Evolutionary conservation across 2,888 invertebrate genomes (phyloP), one percentile per base, ranked within the genome.

Genomic region (Cataglyphis livida): DNA sequence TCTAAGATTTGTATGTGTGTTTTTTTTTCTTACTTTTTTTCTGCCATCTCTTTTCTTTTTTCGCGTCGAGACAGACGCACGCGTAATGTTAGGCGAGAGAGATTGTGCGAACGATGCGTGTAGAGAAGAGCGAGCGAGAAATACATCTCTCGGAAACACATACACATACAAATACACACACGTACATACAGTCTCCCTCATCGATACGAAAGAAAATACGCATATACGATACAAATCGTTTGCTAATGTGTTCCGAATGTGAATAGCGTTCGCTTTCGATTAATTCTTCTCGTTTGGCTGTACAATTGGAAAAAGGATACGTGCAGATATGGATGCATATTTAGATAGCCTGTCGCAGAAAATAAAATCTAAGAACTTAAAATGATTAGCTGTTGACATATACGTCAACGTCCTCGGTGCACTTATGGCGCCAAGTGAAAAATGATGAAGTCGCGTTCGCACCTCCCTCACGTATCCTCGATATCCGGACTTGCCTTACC

Each of bases 1-100:
- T 94, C 91, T 94, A 94, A 93, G 90, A 81, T 65, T 75, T 62
- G 21, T n/a, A 51, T 25, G 6, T n/a, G 32, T 32, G 5, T 78
- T 15, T 21, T 35, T 21, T 64, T 61, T 1, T 21, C 9, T n/a
- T 57, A 38, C 35, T 25, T n/a, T 51, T 4, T 4, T 70, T 41
- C 44, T 12, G 7, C 44, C 57, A 25, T 35, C 12, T 25, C 25
- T 65, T 74, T n/a, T 25, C 21, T 65, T 74, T n/a, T 41, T 18
- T 70, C 7, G 7, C 51, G 51, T 51, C 59, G 78, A 70, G 59
- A 21, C 32, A 41, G 57, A 68, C 32, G 21, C 70, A 21, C n/a
- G 32, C 38, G 57, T 6, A 15, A 32, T 12, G n/a, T 5, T 81
- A 65, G 44, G 25, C n/a, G 38, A 65, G 38, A 79, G 28, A 57